Base-by-base conservation (phyloP, 2,888 invertebrate species). In the Ischnura elegans region DNA sequence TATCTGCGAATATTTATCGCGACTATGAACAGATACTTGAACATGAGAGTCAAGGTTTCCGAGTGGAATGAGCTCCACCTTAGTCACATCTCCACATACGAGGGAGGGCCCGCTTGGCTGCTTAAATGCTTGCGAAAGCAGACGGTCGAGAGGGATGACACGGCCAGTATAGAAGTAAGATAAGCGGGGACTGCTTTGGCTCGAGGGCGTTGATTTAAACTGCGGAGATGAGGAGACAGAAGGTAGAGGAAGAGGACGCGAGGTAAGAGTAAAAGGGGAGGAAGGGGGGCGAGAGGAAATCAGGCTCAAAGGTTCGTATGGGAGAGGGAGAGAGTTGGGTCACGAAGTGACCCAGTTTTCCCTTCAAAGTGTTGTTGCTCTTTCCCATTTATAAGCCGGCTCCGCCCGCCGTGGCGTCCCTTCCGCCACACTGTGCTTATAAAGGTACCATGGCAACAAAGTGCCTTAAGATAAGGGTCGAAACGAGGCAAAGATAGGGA, bases 291-390 rank as follows among this genome's bases (percentile, higher is more conserved):
- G 76, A 29, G 76, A 13, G 76, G 29, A 76, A 16, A 76, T 36
- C 36, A 36, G 76, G 76, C 13, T 21, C 16, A 76, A 51, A 36
- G 36, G 29, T 51, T 51, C 10, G 76, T 76, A 36, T 76, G 76
- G 36, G 51, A 51, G 51, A 51, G 51, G 5, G 47, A 51, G 51
- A 51, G 51, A 51, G 51, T 51, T 51, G 13, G 51, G 36, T 8
- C 25, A 36, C 36, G 76, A 36, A 36, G 87, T 25, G 87, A 55
- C 36, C 87, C 55, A 87, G 87, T 87, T 87, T n/a, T 42, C 25
- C 4, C 55, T 36, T 87, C 87, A 87, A 87, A 87, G 87, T 55
- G 55, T 61, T 87, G 51, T 42, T 51, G 36, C 55, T 42, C 55
- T 47, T 51, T 36, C 21, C 55, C 87, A 87, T 55, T 87, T 55